Base-by-base conservation (phyloP, 2,888 invertebrate species). In the Aspidapion aeneum region DNA sequence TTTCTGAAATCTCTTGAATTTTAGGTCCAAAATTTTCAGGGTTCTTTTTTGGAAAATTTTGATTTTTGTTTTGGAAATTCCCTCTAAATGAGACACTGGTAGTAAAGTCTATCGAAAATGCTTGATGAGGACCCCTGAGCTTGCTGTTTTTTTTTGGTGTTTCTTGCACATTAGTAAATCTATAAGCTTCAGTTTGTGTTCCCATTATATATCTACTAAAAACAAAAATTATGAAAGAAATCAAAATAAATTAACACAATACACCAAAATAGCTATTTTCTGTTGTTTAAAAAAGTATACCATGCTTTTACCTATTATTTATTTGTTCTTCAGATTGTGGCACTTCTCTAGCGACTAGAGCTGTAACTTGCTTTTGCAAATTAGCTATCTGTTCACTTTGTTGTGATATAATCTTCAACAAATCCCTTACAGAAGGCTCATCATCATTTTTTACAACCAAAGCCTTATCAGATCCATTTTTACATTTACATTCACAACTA, bases 31-130 rank as follows among this genome's bases (percentile, higher is more conserved):
- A 19, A 19, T 52, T 52, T 54, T 71, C 72, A 16, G 71, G 64
- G 55, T 66, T 67, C 54, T 18, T 59, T 50, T 55, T 52, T 52
- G 22, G 19, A 20, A 20, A 19, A 18, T 18, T 48, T 50, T 18
- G 61, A 55, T 17, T 61, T 22, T 57, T 55, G 58, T 69, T 69
- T 52, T 69, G 69, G 5, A 61, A 60, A 35, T 69, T 70, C 5
- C 68, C 67, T 48, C 73, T 66, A 57, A 79, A 72, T 0, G 79
- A 78, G 73, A 89, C 84, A 79, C 89, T 88, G 76, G 89, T 88
- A 76, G 88, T 89, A 1, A 89, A 85, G 63, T 89, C 89, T 60
- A 89, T 87, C 0, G 89, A 88, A 72, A 88, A 78, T 84, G 87
- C 70, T 79, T 83, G 73, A n/a, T n/a, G n/a, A 61, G 73, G 63